These are phyloP conservation scores for Phragmatobia fuliginosa DNA, from an alignment of 2,888 invertebrate genomes.

Conservation along the genomic window DNA sequence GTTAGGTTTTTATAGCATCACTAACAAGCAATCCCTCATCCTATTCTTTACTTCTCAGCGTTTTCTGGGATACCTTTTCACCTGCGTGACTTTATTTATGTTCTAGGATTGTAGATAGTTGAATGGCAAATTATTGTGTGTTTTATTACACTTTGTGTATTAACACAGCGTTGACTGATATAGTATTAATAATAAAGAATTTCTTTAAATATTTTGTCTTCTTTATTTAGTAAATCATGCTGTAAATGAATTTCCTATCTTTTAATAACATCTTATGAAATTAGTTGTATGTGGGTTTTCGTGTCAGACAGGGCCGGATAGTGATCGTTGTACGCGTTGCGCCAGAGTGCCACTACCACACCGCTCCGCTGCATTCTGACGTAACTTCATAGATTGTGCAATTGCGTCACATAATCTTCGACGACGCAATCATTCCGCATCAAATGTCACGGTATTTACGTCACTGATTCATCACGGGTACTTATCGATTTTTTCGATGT, in stretches of 20 bases:
- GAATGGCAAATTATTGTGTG: conserved; percentile 51
- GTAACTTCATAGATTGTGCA: conserved; percentile 75
- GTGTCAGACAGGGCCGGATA: conserved; percentile 66
- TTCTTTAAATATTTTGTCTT: conserved; percentile 27
- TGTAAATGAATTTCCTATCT: not conserved
- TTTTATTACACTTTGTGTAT: conserved; percentile 55
- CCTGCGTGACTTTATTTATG: conserved; percentile 57
- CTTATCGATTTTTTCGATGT: not conserved
- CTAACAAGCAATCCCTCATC: not conserved
- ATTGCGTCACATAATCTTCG: conserved; percentile 66
- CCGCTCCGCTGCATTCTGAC: conserved; percentile 62
- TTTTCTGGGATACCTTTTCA: not conserved
- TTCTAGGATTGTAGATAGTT: conserved; percentile 43
- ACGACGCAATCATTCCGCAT: conserved; percentile 67
- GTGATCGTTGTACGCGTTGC: conserved; percentile 52
- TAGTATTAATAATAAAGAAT: conserved; percentile 63
- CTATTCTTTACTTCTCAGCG: not conserved
- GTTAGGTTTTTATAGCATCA: not conserved
- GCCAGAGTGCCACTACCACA: conserved; percentile 40
- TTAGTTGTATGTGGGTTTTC: conserved; percentile 73
- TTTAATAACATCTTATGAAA: conserved; percentile 32
- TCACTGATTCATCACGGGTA: conserved; percentile 31
- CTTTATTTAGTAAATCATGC: not conserved
- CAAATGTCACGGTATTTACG: conserved; percentile 53
- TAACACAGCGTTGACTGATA: conserved; percentile 65